Conservation (phyloP, 1,140 invertebrate species). For the Lepeophtheirus salmonis region DNA sequence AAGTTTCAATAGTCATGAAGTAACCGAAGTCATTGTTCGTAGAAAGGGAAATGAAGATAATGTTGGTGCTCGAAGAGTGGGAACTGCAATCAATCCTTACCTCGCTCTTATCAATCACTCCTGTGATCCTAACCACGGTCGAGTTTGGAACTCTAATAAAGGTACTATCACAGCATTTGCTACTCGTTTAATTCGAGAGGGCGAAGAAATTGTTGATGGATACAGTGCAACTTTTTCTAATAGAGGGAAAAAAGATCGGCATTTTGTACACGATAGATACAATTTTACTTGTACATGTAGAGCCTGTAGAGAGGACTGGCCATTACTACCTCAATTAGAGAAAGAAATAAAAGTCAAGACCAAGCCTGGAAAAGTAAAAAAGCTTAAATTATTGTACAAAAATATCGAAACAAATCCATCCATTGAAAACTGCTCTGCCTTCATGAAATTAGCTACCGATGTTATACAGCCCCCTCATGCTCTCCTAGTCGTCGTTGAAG, state of each 20-base stretch:
- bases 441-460: not conserved
- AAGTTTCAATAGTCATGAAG: constrained; percentile 11
- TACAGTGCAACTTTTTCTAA: constrained; percentile 9
- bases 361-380: not conserved
- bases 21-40: not conserved
- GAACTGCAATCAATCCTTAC: constrained; percentile 7
- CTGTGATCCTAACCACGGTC: constrained; percentile 15
- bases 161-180: constrained; percentile 6
- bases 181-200: constrained; percentile 1
- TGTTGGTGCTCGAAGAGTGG: not conserved
- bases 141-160: not conserved
- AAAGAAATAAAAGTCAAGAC: not conserved
- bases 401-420: not conserved
- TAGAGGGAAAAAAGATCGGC: not conserved
- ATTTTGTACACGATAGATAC: constrained; percentile 2
- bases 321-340: not conserved
- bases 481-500: not conserved
- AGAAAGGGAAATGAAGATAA: not conserved
- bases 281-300: constrained; percentile 5
- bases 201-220: constrained; percentile 5
- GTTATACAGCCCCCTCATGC: not conserved
- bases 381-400: not conserved
- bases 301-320: constrained; percentile 12
- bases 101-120: constrained; percentile 15
- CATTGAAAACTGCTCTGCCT: not conserved